phyloP scores from a whole-genome alignment of 2,797 vertebrate species.

The Perodicticus potto region DNA sequence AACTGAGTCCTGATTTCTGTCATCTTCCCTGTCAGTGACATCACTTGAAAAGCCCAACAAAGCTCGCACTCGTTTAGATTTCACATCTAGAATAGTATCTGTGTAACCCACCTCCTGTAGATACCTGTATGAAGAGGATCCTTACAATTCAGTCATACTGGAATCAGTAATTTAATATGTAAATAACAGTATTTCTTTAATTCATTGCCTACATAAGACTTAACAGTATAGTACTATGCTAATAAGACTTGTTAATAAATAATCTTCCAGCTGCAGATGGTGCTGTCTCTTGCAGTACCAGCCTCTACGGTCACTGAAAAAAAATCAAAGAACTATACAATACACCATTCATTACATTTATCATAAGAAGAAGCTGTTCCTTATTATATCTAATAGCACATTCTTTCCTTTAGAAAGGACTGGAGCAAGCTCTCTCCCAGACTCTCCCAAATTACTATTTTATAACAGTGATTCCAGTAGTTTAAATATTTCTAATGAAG shows the following conservation, averaged over 20 bases:
- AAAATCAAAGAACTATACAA: constrained; percentile 91
- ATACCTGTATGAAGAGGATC: constrained; percentile 91
- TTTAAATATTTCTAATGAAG: constrained; percentile 52
- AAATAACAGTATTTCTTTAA: constrained; percentile 71
- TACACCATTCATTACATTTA: constrained; percentile 90
- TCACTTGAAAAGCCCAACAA: constrained; percentile 95
- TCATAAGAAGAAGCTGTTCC: constrained; percentile 76
- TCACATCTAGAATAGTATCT: constrained; percentile 98
- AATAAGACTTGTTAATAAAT: constrained; percentile 85
- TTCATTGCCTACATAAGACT: constrained; percentile 63
- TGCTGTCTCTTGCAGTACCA: constrained; percentile 91
- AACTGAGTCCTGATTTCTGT: constrained; percentile 93
- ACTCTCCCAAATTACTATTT: constrained; percentile 47
- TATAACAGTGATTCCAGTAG: constrained; percentile 15
- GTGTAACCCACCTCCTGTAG: constrained; percentile 99
- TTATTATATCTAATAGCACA: constrained; percentile 65
- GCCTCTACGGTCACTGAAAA: constrained; percentile 90
- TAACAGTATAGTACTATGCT: constrained; percentile 79
- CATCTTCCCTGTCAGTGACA: constrained; percentile 91
- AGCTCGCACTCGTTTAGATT: constrained; percentile 96
- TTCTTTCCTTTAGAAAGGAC: constrained; percentile 44
- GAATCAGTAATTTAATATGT: not conserved
- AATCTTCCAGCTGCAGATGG: constrained; percentile 90
- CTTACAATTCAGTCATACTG: constrained; percentile 71
- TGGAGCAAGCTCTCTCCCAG: constrained; percentile 52